Base-by-base conservation (phyloP, 2,888 invertebrate species). In the Operophtera brumata region DNA sequence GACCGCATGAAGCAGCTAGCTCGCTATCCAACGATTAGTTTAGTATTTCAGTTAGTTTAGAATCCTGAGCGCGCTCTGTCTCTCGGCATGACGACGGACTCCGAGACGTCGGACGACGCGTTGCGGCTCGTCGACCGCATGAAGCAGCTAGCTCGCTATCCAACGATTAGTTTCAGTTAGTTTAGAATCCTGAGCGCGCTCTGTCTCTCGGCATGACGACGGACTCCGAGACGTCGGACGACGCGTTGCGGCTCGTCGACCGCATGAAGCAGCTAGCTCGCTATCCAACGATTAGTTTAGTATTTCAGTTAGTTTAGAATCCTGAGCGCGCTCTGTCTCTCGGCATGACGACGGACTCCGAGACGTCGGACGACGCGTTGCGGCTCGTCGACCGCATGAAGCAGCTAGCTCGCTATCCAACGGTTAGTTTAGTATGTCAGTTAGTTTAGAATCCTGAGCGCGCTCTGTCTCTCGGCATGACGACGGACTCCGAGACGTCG, bases 281-380 rank as follows among this genome's bases (percentile, higher is more conserved):
- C 55, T 90, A 67, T 63, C 88, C 83, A 39, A 81, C 82, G 69
- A 90, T 90, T 71, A 78, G 2, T 34, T 12, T 8, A 40, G 4
- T 13, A 5, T 28, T n/a, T n/a, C n/a, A n/a, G n/a, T n/a, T n/a
- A n/a, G n/a, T n/a, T n/a, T n/a, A n/a, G 2, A 80, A 76, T 47
- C 71, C 81, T 0, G 82, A 84, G 41, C 73, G 87, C 46, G 85
- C 86, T 0, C 63, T 89, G 6, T 82, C 85, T 0, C 48, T 88
- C 4, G 88, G 88, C 8, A 58, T 87, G 69, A 88, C 87, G 0
- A 86, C 87, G 0, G 89, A 90, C 50, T 86, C 89, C 0, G 89
- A 90, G 51, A 89, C 88, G 3, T 89, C 89, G 0, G 90, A 90
- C 56, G 90, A 89, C 57, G 89, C 90, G 1, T 80, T 88, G 86